A percentile compares a stretch with the other conserved stretches of the same genome.
phyloP scores from a whole-genome alignment of 2,113 vertebrate species.

The Antigone vipio region DNA sequence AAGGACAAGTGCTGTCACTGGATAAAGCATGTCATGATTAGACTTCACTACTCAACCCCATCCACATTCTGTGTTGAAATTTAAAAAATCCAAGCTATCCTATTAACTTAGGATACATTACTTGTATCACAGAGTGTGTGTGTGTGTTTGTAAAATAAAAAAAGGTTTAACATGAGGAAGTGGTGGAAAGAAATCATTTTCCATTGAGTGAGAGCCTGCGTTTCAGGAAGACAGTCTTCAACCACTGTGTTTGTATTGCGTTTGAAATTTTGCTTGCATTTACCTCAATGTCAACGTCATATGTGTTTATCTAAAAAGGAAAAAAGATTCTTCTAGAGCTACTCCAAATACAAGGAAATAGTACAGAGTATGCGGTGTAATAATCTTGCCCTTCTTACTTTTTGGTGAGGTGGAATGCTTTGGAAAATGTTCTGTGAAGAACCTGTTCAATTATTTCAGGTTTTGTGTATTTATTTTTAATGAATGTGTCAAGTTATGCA shows the following conservation, averaged over 20 bases:
- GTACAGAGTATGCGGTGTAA: neutral
- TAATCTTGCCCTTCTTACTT: conserved; percentile 4
- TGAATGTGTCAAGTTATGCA: conserved; percentile 9
- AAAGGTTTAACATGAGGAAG: neutral
- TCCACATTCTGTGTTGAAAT: neutral
- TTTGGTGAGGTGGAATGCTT: neutral
- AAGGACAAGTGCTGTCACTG: neutral
- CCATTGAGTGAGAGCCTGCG: neutral
- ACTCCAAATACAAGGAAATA: neutral
- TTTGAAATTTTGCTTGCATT: conserved; percentile 11
- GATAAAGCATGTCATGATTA: neutral
- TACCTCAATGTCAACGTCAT: neutral
- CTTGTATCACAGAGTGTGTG: neutral
- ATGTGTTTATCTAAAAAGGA: neutral
- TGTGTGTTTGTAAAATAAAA: neutral
- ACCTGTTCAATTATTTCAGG: neutral
- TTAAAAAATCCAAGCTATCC: neutral
- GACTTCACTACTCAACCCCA: neutral
- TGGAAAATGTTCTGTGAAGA: conserved; percentile 2
- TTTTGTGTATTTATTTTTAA: conserved; percentile 30
- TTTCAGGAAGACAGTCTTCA: neutral
- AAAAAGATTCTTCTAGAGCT: neutral
- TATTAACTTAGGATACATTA: neutral
- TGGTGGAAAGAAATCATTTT: neutral
- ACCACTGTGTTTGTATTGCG: neutral